phyloP scores from a whole-genome alignment of 2,113 vertebrate species.

The Scortum barcoo region DNA sequence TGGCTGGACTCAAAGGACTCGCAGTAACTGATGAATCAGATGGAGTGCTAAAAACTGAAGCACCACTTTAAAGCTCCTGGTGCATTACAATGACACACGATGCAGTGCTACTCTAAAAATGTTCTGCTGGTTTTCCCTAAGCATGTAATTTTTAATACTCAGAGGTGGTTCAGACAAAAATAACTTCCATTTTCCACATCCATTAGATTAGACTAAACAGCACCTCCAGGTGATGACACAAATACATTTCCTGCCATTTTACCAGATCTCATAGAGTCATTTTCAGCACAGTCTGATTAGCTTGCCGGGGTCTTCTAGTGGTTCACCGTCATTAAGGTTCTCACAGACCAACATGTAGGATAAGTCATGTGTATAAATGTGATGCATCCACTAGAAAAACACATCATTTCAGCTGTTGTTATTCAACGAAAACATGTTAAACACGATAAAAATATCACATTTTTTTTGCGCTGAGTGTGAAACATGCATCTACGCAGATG shows the following conservation, averaged over 20 bases:
- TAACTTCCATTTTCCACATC: slow-evolving; percentile 70
- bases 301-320: slow-evolving; percentile 10
- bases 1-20: slow-evolving; percentile 64
- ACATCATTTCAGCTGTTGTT: slow-evolving; percentile 23
- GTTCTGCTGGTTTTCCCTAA: slow-evolving; percentile 66
- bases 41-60: slow-evolving; percentile 64
- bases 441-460: slow-evolving; percentile 44
- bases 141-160: slow-evolving; percentile 74
- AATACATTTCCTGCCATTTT: slow-evolving; percentile 57
- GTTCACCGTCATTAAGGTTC: slow-evolving; percentile 11
- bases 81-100: slow-evolving; percentile 58
- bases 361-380: slow-evolving; percentile 1
- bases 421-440: slow-evolving; percentile 22
- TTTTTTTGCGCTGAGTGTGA: slow-evolving; percentile 20
- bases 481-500: slow-evolving; percentile 51
- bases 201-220: slow-evolving; percentile 75
- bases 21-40: slow-evolving; percentile 67
- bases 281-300: slow-evolving; percentile 38
- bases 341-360: background rate
- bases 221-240: slow-evolving; percentile 69
- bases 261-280: slow-evolving; percentile 15
- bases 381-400: background rate
- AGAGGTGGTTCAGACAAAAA: slow-evolving; percentile 69
- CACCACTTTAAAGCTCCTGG: slow-evolving; percentile 62
- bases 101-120: slow-evolving; percentile 60